These are phyloP conservation scores for Bovichtus variegatus DNA, from an alignment of 2,797 vertebrate genomes.

Conservation along the genomic window DNA sequence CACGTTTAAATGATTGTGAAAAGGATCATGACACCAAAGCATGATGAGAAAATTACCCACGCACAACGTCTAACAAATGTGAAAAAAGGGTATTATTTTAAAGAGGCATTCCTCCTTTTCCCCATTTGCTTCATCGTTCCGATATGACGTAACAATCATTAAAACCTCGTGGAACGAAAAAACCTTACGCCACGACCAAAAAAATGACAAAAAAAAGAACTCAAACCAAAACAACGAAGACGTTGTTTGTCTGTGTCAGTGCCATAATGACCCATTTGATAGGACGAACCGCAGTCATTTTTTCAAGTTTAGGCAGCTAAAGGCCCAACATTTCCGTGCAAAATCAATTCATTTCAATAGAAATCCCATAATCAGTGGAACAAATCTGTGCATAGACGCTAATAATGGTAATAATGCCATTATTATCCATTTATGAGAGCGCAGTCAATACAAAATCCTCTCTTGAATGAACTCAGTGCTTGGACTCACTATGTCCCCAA, in stretches of 20 bases:
- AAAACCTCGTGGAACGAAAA: background rate
- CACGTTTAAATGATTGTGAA: conserved; percentile 32
- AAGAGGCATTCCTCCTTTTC: background rate
- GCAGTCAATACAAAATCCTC: background rate
- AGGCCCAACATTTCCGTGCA: background rate
- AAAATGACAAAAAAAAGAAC: too few species aligned
- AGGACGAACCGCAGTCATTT: background rate
- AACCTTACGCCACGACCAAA: too few species aligned
- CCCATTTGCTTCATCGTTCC: background rate
- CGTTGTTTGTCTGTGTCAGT: too few species aligned
- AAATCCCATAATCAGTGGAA: background rate
- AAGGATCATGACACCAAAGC: conserved; percentile 29
- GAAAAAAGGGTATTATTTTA: background rate
- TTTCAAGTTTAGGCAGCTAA: background rate
- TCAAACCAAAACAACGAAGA: too few species aligned
- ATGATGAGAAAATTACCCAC: conserved; percentile 1
- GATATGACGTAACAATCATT: background rate
- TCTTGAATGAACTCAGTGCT: background rate
- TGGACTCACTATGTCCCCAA: too few species aligned
- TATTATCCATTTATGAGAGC: too few species aligned
- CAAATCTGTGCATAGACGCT: background rate
- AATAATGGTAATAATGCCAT: too few species aligned
- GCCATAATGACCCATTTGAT: too few species aligned
- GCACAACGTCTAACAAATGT: background rate
- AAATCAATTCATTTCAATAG: background rate